Evolutionary conservation across 2,888 invertebrate genomes (phyloP).

Genomic region (Gisinianus flammeolus): DNA sequence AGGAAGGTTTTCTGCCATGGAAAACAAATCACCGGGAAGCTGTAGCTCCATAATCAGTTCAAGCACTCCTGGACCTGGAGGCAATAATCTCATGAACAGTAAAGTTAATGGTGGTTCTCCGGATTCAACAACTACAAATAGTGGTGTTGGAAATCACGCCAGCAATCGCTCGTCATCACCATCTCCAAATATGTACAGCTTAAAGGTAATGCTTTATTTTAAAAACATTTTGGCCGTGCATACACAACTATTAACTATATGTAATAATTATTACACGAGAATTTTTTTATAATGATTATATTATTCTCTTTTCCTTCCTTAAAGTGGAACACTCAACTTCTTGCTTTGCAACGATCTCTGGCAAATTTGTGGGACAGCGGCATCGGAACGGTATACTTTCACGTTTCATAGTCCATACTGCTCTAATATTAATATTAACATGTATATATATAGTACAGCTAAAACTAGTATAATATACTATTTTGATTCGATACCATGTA

Average conservation of each 20-base stretch:
- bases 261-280: too few species aligned
- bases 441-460: not conserved
- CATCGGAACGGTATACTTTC: conserved; percentile 53
- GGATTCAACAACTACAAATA: conserved; percentile 56
- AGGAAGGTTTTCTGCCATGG: conserved; percentile 45
- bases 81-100: conserved; percentile 33
- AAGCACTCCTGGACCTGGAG: conserved; percentile 49
- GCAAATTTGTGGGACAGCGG: conserved; percentile 59
- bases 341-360: conserved; percentile 58
- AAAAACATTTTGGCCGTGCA: too few species aligned
- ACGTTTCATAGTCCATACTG: not conserved
- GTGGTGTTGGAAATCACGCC: not conserved
- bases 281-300: too few species aligned
- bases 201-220: too few species aligned
- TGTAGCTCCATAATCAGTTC: conserved; percentile 54
- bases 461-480: conserved; percentile 44
- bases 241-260: too few species aligned
- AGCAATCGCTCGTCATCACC: conserved; percentile 34
- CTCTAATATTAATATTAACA: not conserved
- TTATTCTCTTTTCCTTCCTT: too few species aligned
- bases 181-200: conserved; percentile 55
- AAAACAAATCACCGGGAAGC: conserved; percentile 58
- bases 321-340: conserved; percentile 58
- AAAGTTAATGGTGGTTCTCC: conserved; percentile 49
- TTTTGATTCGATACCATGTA: too few species aligned